Evolutionary conservation across 2,113 vertebrate genomes (phyloP).

Genomic region (Phrynosoma platyrhinos): DNA sequence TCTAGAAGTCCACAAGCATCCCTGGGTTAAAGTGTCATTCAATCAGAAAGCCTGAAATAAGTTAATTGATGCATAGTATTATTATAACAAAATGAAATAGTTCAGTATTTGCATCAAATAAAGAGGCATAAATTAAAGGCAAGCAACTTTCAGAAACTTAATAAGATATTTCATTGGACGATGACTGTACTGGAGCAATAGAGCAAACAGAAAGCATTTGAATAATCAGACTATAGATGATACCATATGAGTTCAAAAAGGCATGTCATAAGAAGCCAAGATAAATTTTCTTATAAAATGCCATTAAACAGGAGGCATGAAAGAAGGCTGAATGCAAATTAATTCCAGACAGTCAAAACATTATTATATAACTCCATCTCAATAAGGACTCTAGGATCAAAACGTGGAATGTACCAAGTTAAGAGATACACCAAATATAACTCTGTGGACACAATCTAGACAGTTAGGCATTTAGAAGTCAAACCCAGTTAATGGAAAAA

Average conservation of each 20-base stretch:
- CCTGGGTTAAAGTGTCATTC: too few species aligned
- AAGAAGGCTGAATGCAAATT: neutral
- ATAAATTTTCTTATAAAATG: neutral
- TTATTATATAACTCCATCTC: neutral
- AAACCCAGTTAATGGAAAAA: neutral
- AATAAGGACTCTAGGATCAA: neutral
- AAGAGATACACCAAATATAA: neutral
- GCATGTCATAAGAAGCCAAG: neutral
- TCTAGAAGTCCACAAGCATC: too few species aligned
- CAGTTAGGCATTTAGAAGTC: neutral
- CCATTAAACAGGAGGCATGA: constrained; percentile 9
- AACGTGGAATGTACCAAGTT: neutral
- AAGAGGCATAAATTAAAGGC: too few species aligned
- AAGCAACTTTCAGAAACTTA: neutral
- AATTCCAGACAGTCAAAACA: constrained; percentile 6
- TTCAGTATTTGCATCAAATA: too few species aligned
- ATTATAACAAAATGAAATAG: too few species aligned
- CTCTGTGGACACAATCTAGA: neutral
- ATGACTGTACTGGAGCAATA: neutral
- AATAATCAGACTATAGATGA: neutral
- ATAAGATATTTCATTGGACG: neutral
- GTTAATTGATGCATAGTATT: neutral
- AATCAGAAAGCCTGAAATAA: neutral
- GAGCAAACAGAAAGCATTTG: neutral
- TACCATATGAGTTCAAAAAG: neutral